Percentiles rank a stretch among this genome's conserved stretches.
Evolutionary conservation across 2,113 vertebrate species (phyloP).

Genomic region (Malaclemys terrapin): DNA sequence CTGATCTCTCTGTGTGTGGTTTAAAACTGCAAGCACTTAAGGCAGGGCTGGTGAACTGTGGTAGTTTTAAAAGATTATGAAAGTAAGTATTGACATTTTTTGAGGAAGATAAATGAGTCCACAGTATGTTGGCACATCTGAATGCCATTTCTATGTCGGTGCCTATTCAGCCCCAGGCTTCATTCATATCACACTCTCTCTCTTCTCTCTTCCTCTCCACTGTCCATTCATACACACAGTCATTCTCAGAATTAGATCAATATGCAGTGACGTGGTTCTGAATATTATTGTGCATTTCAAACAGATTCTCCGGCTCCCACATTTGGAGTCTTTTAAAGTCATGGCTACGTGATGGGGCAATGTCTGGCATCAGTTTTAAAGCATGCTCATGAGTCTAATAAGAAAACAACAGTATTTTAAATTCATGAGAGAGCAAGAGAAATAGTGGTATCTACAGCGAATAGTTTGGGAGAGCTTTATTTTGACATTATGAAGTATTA

Average conservation of each 20-base stretch:
- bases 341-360: neutral
- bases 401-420: neutral
- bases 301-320: neutral
- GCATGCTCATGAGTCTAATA: neutral
- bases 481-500: neutral
- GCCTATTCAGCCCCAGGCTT: neutral
- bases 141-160: neutral
- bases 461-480: neutral
- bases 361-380: neutral
- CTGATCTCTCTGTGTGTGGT: neutral
- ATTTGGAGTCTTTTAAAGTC: neutral
- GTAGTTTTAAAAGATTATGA: neutral
- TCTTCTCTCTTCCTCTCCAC: neutral
- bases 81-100: neutral
- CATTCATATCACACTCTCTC: neutral
- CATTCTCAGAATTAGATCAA: neutral
- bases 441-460: neutral
- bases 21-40: neutral
- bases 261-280: neutral
- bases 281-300: neutral
- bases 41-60: neutral
- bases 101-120: neutral
- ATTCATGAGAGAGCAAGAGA: neutral
- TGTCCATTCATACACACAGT: neutral
- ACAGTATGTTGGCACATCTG: neutral